Conservation (phyloP, 1,140 invertebrate species). For the Cyclargus thomasi region DNA sequence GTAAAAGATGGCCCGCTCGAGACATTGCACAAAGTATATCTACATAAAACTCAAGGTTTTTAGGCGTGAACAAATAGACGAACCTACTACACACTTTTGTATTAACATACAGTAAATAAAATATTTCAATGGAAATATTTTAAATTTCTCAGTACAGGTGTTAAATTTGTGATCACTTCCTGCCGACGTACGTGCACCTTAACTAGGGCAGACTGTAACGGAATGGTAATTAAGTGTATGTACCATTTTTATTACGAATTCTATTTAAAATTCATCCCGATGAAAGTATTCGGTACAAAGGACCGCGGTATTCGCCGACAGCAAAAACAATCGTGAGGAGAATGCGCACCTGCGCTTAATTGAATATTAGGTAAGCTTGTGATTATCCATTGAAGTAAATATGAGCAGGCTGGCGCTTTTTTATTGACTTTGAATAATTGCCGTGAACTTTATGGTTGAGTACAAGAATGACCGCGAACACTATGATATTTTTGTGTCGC, state of each 20-base stretch:
- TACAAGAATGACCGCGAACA: neutral
- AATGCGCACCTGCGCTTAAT: conserved; percentile 3
- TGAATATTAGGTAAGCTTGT: neutral
- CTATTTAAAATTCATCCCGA: conserved; percentile 14
- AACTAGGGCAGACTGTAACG: neutral
- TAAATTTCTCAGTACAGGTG: neutral
- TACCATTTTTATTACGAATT: conserved; percentile 12
- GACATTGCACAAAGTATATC: too few species aligned
- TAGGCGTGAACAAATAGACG: too few species aligned
- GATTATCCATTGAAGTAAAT: neutral
- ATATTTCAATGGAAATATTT: neutral
- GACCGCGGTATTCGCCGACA: neutral
- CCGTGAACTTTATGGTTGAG: too few species aligned
- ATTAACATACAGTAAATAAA: too few species aligned
- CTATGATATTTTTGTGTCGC: neutral
- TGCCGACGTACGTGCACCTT: neutral
- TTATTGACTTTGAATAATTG: neutral
- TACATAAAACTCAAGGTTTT: too few species aligned
- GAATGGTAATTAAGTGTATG: conserved; percentile 5
- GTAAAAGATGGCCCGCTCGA: too few species aligned
- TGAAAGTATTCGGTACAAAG: conserved; percentile 12
- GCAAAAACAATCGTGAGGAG: conserved; percentile 12
- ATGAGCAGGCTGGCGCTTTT: neutral
- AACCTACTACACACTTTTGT: too few species aligned
- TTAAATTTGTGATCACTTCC: neutral